Evolutionary conservation across 2,888 invertebrate genomes (phyloP).

Genomic region (Amblyjoppa fuscipennis): DNA sequence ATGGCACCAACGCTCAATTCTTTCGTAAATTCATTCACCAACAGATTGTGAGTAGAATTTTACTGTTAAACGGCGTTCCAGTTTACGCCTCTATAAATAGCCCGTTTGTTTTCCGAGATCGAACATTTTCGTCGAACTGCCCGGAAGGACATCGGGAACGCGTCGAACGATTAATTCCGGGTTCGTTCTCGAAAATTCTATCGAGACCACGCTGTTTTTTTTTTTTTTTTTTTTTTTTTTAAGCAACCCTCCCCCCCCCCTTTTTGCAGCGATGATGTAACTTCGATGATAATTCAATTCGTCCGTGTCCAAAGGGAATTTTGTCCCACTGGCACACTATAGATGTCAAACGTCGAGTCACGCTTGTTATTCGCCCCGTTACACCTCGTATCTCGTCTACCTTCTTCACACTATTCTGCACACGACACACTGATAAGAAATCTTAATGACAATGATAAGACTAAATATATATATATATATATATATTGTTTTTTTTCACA

Average conservation of each 20-base stretch:
- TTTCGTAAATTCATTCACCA: slow-evolving; percentile 90
- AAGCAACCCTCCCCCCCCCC: neutral
- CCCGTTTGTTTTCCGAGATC: slow-evolving; percentile 44
- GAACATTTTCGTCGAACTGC: slow-evolving; percentile 1
- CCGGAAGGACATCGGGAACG: neutral
- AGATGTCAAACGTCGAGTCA: slow-evolving; percentile 19
- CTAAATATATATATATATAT: neutral
- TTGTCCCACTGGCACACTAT: neutral
- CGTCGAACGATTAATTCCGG: neutral
- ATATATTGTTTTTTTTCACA: neutral
- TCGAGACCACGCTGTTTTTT: neutral
- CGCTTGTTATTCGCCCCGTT: neutral
- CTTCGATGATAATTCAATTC: slow-evolving; percentile 32
- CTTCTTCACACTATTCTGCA: neutral
- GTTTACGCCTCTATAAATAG: slow-evolving; percentile 50
- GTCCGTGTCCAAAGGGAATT: neutral
- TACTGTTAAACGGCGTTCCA: slow-evolving; percentile 21
- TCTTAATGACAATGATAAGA: neutral
- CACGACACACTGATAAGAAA: neutral
- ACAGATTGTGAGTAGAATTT: slow-evolving; percentile 89
- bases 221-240: slow-evolving; percentile 15
- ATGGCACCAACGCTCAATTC: slow-evolving; percentile 89
- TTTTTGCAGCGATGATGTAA: slow-evolving; percentile 47
- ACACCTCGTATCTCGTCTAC: neutral
- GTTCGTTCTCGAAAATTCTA: slow-evolving; percentile 4